These are phyloP conservation scores for Montipora cactus DNA, from an alignment of 64 coral and sea anemone genomes.

Conservation along the genomic window DNA sequence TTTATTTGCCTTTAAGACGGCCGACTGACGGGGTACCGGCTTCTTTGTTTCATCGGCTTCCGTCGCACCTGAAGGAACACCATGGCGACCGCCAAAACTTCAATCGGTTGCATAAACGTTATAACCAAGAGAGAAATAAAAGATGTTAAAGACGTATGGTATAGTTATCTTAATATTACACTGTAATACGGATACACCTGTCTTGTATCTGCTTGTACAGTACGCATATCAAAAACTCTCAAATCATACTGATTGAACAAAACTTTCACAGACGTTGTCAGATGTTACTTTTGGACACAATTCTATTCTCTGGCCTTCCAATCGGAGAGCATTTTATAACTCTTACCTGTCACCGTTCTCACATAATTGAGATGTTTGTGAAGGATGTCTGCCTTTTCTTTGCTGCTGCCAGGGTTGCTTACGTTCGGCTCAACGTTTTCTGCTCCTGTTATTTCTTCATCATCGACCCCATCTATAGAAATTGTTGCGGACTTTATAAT, in stretches of 20 bases:
- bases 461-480: background rate
- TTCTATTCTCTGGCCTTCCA: background rate
- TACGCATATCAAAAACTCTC: no score
- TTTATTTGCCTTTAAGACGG: constrained; percentile 16
- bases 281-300: constrained; percentile 12
- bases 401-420: constrained; percentile 5
- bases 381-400: constrained; percentile 12
- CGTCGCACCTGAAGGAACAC: no score
- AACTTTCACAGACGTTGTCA: background rate
- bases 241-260: no score
- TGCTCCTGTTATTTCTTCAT: background rate
- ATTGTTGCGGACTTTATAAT: constrained; percentile 1
- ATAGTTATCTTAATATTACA: no score
- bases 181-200: no score
- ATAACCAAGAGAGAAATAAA: no score
- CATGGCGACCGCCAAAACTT: no score
- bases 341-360: constrained; percentile 14
- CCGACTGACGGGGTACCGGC: no score
- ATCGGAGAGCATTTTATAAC: constrained; percentile 26
- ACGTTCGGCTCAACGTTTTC: constrained; percentile 31
- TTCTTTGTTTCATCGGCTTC: no score
- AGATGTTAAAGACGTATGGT: no score
- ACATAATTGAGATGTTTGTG: background rate
- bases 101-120: no score
- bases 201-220: no score